phyloP scores from a whole-genome alignment of 1,140 invertebrate species.

The Calephelis virginiensis region DNA sequence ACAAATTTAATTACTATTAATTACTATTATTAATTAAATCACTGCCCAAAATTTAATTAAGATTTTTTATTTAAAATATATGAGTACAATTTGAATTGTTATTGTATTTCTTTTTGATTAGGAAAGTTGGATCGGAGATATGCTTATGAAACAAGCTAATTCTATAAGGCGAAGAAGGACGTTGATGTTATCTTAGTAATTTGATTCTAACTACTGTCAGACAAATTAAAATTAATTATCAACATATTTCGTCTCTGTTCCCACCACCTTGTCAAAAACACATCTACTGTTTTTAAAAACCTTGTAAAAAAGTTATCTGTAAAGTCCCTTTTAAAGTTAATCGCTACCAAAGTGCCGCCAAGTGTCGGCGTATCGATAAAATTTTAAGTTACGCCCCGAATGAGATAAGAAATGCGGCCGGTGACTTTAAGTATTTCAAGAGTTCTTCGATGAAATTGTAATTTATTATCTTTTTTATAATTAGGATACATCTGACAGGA shows the following conservation, averaged over 20 bases:
- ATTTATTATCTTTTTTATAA: conserved; percentile 23
- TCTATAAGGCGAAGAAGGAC: no score
- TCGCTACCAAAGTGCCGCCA: conserved; percentile 44
- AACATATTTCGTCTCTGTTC: conserved; percentile 22
- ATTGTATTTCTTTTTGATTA: no score
- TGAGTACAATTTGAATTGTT: no score
- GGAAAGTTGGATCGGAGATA: no score
- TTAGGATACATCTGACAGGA: conserved; percentile 9
- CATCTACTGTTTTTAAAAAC: conserved; percentile 23
- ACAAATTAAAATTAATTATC: conserved; percentile 3
- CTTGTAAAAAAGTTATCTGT: conserved; percentile 25
- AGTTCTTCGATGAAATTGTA: conserved; percentile 8
- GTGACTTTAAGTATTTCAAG: conserved; percentile 18
- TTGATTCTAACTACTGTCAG: no score
- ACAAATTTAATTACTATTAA: no score
- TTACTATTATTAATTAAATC: no score
- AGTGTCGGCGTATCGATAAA: conserved; percentile 57
- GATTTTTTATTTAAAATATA: no score
- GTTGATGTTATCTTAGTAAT: no score
- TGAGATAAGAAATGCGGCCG: conserved; percentile 35
- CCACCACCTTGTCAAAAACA: conserved; percentile 20
- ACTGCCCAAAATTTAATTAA: no score
- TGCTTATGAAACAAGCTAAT: no score
- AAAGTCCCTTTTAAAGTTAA: conserved; percentile 33
- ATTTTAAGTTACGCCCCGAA: conserved; percentile 38